phyloP scores from a whole-genome alignment of 2,113 vertebrate genomes.

The Pachypanchax playfairii region DNA sequence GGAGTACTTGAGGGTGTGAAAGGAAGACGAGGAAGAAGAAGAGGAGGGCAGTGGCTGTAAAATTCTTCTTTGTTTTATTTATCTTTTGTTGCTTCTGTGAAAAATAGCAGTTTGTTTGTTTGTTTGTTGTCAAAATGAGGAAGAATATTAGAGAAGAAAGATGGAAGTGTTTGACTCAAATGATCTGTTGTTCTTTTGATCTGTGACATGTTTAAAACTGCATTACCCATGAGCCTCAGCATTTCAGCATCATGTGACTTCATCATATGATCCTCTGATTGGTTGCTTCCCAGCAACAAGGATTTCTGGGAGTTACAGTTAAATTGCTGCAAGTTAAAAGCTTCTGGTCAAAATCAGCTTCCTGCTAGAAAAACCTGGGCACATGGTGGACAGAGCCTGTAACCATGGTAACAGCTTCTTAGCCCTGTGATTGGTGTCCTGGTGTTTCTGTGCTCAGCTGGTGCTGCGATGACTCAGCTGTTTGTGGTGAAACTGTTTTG shows the following conservation, averaged over 20 bases:
- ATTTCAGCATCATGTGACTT: not conserved
- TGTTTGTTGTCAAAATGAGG: slow-evolving; percentile 9
- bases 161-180: no score
- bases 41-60: no score
- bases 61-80: slow-evolving; percentile 15
- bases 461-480: slow-evolving; percentile 24
- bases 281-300: slow-evolving; percentile 13
- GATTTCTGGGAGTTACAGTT: slow-evolving; percentile 19
- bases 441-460: slow-evolving; percentile 50
- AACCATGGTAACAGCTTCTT: slow-evolving; percentile 20
- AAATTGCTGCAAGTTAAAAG: not conserved
- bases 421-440: slow-evolving; percentile 42
- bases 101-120: slow-evolving; percentile 15
- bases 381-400: not conserved
- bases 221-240: slow-evolving; percentile 31
- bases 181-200: no score
- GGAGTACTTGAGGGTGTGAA: slow-evolving; percentile 73
- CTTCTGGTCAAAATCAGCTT: slow-evolving; percentile 3
- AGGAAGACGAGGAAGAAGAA: not conserved
- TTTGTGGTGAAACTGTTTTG: slow-evolving; percentile 32
- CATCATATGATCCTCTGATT: slow-evolving; percentile 1
- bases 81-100: slow-evolving; percentile 46
- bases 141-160: not conserved
- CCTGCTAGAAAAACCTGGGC: not conserved
- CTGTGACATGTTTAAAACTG: slow-evolving; percentile 10